phyloP scores from a whole-genome alignment of 2,113 vertebrate species.

The Pelecanoides urinatrix region DNA sequence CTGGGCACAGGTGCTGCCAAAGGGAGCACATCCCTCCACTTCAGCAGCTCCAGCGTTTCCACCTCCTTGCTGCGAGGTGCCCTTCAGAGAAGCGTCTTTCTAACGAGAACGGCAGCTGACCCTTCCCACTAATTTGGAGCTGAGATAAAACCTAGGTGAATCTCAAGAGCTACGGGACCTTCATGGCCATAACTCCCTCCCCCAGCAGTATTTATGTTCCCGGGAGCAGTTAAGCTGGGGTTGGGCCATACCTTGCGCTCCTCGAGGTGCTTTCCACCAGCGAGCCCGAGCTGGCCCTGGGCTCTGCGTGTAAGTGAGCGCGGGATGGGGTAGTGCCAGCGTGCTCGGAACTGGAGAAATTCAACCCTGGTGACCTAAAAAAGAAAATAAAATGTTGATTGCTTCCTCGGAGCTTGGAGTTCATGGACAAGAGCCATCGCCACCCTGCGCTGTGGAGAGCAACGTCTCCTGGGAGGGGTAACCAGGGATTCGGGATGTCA shows the following conservation, averaged over 20 bases:
- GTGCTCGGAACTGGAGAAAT: background rate
- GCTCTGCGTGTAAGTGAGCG: background rate
- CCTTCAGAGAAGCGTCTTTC: background rate
- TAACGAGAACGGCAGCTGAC: background rate
- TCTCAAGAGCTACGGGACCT: background rate
- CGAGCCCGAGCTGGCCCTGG: background rate
- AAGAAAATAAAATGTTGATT: background rate
- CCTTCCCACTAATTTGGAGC: background rate
- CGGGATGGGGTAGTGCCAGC: rapidly evolving
- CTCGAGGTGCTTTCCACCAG: background rate
- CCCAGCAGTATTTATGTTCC: background rate
- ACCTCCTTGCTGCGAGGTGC: background rate
- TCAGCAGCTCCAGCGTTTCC: background rate
- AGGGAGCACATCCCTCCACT: background rate
- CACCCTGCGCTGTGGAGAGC: background rate
- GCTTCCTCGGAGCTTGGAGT: background rate
- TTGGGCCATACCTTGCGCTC: background rate
- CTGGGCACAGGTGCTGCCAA: rapidly evolving
- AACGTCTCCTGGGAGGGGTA: background rate
- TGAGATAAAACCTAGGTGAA: background rate
- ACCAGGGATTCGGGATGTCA: background rate
- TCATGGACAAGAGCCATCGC: background rate
- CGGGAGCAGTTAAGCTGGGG: background rate
- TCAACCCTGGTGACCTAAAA: background rate
- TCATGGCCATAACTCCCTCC: rapidly evolving